Percentiles rank a stretch among this genome's conserved stretches.
phyloP scores from a whole-genome alignment of 2,797 vertebrate genomes.

The Rhinophrynus dorsalis region DNA sequence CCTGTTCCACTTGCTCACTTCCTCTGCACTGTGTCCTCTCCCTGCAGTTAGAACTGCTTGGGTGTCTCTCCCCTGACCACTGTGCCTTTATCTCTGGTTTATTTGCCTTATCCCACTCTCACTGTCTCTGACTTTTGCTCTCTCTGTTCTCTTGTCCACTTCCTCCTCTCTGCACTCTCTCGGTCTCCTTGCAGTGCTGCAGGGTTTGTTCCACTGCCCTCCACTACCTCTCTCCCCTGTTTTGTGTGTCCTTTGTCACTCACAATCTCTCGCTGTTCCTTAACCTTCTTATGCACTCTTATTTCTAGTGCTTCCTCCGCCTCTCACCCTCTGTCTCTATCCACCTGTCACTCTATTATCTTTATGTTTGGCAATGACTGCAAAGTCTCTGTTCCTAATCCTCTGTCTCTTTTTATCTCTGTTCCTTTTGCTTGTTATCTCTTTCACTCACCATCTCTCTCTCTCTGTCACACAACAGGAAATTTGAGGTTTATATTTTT shows the following conservation, averaged over 20 bases:
- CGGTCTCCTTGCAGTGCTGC: too few species aligned
- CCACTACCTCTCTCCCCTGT: background rate
- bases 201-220: too few species aligned
- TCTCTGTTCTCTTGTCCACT: background rate
- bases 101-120: background rate
- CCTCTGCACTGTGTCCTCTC: too few species aligned
- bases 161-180: background rate
- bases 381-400: background rate
- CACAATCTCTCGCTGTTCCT: conserved; percentile 51
- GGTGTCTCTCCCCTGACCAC: background rate
- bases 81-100: background rate
- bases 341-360: background rate
- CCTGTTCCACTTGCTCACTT: too few species aligned
- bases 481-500: conserved; percentile 12
- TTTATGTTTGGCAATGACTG: too few species aligned
- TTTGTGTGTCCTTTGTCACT: conserved; percentile 2
- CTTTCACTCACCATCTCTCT: conserved; percentile 23
- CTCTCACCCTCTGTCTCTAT: too few species aligned
- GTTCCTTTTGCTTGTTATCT: background rate
- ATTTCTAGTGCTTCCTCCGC: conserved; percentile 56
- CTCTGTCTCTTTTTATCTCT: background rate
- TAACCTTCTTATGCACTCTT: conserved; percentile 54
- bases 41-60: too few species aligned
- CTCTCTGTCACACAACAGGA: conserved; percentile 21
- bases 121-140: background rate